Conservation (phyloP, 2,888 invertebrate genomes). For the Eupithecia centaureata region DNA sequence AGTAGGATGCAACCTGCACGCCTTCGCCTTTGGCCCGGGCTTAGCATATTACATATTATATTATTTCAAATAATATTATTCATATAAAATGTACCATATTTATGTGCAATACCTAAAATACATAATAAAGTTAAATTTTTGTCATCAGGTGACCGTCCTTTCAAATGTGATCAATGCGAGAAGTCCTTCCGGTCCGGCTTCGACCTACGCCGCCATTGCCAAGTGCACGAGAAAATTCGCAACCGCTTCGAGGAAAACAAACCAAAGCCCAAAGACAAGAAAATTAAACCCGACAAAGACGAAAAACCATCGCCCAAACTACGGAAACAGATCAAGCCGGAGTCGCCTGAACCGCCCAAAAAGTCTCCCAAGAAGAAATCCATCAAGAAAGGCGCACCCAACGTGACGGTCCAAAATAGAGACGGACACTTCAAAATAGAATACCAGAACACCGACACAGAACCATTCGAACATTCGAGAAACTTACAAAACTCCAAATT, state of each 20-base stretch:
- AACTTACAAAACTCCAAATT: conserved; percentile 53
- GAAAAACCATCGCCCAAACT: conserved; percentile 26
- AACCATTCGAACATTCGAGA: conserved; percentile 46
- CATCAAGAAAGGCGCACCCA: conserved; percentile 61
- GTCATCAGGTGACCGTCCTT: conserved; percentile 88
- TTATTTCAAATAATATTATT: no score
- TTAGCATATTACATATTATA: no score
- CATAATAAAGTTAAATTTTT: conserved; percentile 31
- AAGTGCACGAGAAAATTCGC: conserved; percentile 85
- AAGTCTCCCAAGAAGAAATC: conserved; percentile 44
- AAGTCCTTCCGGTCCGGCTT: conserved; percentile 93
- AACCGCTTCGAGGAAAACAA: conserved; percentile 54
- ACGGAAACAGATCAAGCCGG: conserved; percentile 31
- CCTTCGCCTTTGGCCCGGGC: no score
- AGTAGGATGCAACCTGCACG: no score
- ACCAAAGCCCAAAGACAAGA: conserved; percentile 42
- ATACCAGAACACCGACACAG: conserved; percentile 46
- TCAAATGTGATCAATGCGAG: conserved; percentile 89
- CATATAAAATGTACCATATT: no score
- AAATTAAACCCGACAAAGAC: conserved; percentile 38
- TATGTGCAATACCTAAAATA: not conserved
- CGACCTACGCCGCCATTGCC: conserved; percentile 91
- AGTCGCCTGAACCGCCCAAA: conserved; percentile 30
- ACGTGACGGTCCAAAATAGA: conserved; percentile 62
- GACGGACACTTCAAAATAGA: conserved; percentile 55